Conservation (phyloP, 53 echinoderm and acorn worm species). For the Apostichopus leukothele region DNA sequence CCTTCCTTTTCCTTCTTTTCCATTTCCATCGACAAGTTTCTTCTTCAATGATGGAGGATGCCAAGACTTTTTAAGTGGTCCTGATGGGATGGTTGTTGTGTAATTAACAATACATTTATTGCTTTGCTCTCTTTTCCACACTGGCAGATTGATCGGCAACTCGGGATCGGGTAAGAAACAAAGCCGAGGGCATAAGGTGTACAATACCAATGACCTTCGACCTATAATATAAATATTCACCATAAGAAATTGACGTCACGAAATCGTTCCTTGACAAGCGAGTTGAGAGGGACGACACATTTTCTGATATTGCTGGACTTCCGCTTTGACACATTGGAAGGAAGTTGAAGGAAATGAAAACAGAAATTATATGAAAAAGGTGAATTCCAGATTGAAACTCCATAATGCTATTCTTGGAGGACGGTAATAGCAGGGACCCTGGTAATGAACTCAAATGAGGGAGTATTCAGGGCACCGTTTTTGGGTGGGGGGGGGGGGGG, state of each 20-base stretch:
- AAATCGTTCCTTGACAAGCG: neutral
- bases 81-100: slow-evolving; percentile 10
- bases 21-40: slow-evolving; percentile 23
- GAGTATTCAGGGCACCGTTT: too few species aligned
- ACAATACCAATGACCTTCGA: slow-evolving; percentile 6
- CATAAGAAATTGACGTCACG: neutral
- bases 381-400: too few species aligned
- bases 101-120: slow-evolving; percentile 18
- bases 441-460: too few species aligned
- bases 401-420: too few species aligned
- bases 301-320: too few species aligned
- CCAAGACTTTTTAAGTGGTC: slow-evolving; percentile 9
- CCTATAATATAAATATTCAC: slow-evolving; percentile 2
- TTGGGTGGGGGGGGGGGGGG: too few species aligned
- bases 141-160: slow-evolving; percentile 14
- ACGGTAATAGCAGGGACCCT: too few species aligned
- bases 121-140: slow-evolving; percentile 5
- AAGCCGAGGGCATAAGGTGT: slow-evolving; percentile 11
- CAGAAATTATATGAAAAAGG: too few species aligned
- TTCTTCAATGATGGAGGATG: neutral
- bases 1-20: slow-evolving; percentile 82
- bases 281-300: too few species aligned
- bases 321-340: too few species aligned
- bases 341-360: too few species aligned
- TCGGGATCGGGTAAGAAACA: slow-evolving; percentile 11